Percentiles rank a stretch among this genome's conserved stretches.
These are phyloP conservation scores for Platanista minor DNA, from an alignment of 2,113 vertebrate genomes.

Conservation along the genomic window DNA sequence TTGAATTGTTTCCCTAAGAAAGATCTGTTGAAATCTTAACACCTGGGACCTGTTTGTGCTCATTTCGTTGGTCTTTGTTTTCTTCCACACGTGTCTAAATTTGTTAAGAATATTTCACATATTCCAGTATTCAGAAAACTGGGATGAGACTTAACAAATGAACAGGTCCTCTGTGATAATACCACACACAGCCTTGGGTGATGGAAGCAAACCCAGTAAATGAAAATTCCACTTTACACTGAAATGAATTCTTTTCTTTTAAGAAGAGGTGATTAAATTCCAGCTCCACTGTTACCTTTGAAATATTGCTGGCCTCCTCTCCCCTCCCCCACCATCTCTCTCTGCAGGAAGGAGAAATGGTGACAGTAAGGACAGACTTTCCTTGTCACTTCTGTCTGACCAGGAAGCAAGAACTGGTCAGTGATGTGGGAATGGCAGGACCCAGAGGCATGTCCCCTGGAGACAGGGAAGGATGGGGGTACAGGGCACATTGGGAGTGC, in stretches of 20 bases:
- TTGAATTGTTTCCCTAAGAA: background rate
- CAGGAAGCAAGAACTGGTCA: background rate
- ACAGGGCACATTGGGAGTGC: rapidly evolving
- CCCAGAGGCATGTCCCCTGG: background rate
- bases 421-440: background rate
- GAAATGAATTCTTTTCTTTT: slow-evolving; percentile 36
- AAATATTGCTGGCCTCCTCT: background rate
- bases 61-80: background rate
- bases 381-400: background rate
- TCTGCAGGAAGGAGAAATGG: background rate
- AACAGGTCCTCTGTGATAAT: background rate
- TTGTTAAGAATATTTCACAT: background rate
- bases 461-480: background rate
- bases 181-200: background rate
- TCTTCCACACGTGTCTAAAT: background rate
- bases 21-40: background rate
- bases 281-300: background rate
- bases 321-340: background rate
- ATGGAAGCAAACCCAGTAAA: background rate
- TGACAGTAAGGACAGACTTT: background rate
- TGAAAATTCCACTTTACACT: slow-evolving; percentile 28
- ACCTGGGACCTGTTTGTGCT: background rate
- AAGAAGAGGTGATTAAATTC: slow-evolving; percentile 41
- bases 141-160: background rate
- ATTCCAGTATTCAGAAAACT: background rate